These are phyloP conservation scores for Drepanosiphum platanoidis DNA, from an alignment of 2,888 invertebrate species.

Conservation along the genomic window DNA sequence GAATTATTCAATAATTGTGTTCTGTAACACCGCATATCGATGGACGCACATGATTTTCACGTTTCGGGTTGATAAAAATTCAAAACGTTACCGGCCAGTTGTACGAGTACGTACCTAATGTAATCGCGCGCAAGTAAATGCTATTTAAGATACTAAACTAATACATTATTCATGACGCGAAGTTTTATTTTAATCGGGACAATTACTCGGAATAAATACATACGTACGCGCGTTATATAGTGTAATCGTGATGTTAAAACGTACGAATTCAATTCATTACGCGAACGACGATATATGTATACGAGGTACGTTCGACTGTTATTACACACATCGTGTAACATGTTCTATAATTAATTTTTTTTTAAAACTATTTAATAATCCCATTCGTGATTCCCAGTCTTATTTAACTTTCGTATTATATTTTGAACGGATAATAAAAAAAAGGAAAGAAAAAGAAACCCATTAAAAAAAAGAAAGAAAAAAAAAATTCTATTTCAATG, in stretches of 20 bases:
- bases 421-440: neutral
- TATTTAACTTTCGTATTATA: neutral
- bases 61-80: too few relatives aligned
- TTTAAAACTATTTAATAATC: neutral
- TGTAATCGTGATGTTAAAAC: neutral
- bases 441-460: too few relatives aligned
- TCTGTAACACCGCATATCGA: too few relatives aligned
- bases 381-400: neutral
- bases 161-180: neutral
- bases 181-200: neutral
- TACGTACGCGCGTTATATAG: neutral
- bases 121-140: neutral
- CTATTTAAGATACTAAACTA: neutral
- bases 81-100: too few relatives aligned
- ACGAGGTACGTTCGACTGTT: neutral
- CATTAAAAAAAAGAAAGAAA: too few relatives aligned
- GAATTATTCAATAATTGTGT: too few relatives aligned
- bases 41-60: too few relatives aligned
- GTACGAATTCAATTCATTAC: neutral
- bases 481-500: neutral
- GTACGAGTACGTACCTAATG: too few relatives aligned
- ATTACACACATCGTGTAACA: neutral
- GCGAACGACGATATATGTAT: too few relatives aligned
- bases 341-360: neutral
- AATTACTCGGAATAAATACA: neutral